Evolutionary conservation across 2,113 vertebrate species (phyloP), one percentile per base, ranked within the genome.

Genomic region (Poecilia latipinna): DNA sequence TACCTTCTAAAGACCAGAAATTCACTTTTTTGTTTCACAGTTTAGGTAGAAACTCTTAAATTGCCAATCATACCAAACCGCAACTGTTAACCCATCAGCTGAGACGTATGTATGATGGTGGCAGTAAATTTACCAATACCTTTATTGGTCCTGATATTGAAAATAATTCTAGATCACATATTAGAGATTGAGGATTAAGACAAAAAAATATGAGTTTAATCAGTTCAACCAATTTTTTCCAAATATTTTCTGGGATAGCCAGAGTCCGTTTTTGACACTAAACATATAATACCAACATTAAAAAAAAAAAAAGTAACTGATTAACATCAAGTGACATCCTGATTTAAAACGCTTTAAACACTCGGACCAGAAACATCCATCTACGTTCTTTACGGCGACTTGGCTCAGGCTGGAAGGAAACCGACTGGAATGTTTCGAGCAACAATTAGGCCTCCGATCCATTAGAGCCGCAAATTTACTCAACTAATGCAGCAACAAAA

Each of bases 391-490:
- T 77, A 73, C 4, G 67, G 67, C 32, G 2, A 37, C 39, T 73
- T 83, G 80, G 48, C 62, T 32, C 62, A 44, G 26, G 65, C 61
- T 22, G 61, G 73, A 84, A 80, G 77, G 65, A 82, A 86, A 82
- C 54, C 54, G 76, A 68, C 12, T 44, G 39, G 42, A 68, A 19
- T 13, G 33, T 71, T 81, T 81, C 26, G 24, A 63, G n/a, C 67
- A 71, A 62, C 75, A 48, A 39, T 68, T 19, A 33, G 44, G 64
- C 61, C n/a, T 54, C 15, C 22, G 31, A 83, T 75, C 74, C 70
- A 75, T 57, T 65, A 85, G 70, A 75, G 65, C 68, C 29, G 48
- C 26, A 73, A 82, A 83, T 35, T 67, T 65, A 71, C 76, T 81
- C 65, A 85, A 77, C 77, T 31, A 79, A 44, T 72, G 65, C 24